A percentile compares a stretch with the other conserved stretches of the same genome.
phyloP scores from a whole-genome alignment of 1,140 invertebrate species.

The Leptestheria dahalacensis region DNA sequence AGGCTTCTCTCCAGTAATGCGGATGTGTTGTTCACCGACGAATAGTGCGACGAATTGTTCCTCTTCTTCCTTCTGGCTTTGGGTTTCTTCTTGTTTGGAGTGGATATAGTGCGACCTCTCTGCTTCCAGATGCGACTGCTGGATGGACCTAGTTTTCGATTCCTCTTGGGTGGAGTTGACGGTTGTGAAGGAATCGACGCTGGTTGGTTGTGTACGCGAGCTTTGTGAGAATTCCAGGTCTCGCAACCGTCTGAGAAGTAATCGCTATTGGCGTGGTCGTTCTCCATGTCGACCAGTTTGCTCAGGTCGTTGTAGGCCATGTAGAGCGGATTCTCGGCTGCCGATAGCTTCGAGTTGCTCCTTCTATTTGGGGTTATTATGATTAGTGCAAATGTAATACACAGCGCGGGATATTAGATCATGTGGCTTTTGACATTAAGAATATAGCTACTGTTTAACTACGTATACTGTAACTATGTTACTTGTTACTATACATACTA shows the following conservation, averaged over 20 bases:
- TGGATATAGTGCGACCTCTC: constrained; percentile 6
- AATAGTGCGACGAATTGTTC: too few relatives aligned
- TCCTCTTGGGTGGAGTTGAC: too few relatives aligned
- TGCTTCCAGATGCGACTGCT: constrained; percentile 12
- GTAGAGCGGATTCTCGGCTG: constrained; percentile 7
- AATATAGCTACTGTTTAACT: too few relatives aligned
- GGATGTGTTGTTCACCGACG: background rate
- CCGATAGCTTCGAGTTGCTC: background rate
- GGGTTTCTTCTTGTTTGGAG: constrained; percentile 4
- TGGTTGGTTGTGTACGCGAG: too few relatives aligned
- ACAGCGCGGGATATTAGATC: too few relatives aligned
- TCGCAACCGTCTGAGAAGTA: constrained; percentile 13
- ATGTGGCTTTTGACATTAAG: too few relatives aligned
- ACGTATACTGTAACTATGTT: too few relatives aligned
- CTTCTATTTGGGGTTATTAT: background rate
- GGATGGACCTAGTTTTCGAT: too few relatives aligned
- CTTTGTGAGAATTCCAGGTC: constrained; percentile 14
- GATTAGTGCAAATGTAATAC: too few relatives aligned
- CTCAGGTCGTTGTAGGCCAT: constrained; percentile 10
- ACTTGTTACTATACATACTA: too few relatives aligned
- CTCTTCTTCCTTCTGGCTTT: background rate
- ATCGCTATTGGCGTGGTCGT: background rate
- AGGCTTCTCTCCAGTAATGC: background rate
- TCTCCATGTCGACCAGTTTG: background rate
- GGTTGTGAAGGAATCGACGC: too few relatives aligned